Percentiles rank a stretch among this genome's conserved stretches.
Evolutionary conservation across 2,113 vertebrate genomes (phyloP).

Genomic region (Lampris megalopsis): DNA sequence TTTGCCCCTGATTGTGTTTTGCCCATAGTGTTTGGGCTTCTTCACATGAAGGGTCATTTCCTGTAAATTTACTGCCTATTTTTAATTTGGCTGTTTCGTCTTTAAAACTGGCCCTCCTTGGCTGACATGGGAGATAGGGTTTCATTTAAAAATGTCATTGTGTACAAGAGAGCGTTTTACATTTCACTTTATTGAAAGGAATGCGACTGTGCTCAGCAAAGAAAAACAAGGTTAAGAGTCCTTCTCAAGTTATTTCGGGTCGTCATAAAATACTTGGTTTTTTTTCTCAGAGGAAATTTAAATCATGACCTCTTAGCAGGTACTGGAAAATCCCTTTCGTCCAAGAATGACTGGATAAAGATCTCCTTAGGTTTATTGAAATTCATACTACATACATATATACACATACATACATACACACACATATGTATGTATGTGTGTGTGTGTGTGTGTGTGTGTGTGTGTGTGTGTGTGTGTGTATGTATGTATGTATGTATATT

Average conservation of each 20-base stretch:
- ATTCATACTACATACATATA: too few species aligned
- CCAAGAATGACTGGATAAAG: background rate
- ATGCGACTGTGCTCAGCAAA: too few species aligned
- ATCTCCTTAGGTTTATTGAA: too few species aligned
- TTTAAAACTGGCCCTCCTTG: background rate
- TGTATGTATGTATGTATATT: too few species aligned
- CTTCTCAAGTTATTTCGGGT: background rate
- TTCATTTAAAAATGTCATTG: background rate
- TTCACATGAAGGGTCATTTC: slow-evolving; percentile 61
- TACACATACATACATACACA: too few species aligned
- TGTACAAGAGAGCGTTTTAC: background rate
- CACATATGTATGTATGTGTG: too few species aligned
- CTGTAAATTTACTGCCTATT: slow-evolving; percentile 33
- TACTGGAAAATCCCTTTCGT: background rate
- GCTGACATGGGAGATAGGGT: background rate
- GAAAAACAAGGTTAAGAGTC: background rate
- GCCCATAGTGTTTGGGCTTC: slow-evolving; percentile 46
- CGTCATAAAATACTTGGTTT: slow-evolving; percentile 1
- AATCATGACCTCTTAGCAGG: background rate
- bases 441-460: too few species aligned
- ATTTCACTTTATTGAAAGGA: too few species aligned
- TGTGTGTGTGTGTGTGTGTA: too few species aligned
- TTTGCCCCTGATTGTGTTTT: slow-evolving; percentile 38
- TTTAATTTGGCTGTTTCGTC: slow-evolving; percentile 18
- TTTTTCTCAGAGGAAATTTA: background rate